Percentiles rank a stretch among this genome's conserved stretches.
phyloP scores from a whole-genome alignment of 2,888 invertebrate species.

The Timandra comae region DNA sequence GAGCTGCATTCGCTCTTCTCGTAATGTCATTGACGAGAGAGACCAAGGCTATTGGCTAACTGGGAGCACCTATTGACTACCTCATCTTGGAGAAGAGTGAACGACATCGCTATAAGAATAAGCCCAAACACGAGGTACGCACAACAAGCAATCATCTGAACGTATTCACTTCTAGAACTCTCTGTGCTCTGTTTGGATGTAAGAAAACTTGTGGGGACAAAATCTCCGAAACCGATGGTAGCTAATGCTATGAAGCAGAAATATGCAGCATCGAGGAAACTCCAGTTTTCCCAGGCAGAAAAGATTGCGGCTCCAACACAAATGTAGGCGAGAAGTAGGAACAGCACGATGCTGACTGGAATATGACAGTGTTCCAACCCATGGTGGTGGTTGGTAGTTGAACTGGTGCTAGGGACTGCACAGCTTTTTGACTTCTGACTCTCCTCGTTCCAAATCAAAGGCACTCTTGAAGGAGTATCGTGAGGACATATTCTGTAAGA shows the following conservation, averaged over 20 bases:
- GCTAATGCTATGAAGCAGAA: constrained; percentile 91
- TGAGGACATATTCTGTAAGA: constrained; percentile 73
- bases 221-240: constrained; percentile 89
- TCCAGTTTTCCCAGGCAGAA: constrained; percentile 88
- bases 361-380: constrained; percentile 63
- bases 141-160: constrained; percentile 87
- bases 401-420: constrained; percentile 54
- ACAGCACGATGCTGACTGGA: constrained; percentile 75
- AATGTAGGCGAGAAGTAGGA: constrained; percentile 84
- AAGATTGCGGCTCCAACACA: constrained; percentile 86
- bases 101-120: constrained; percentile 89
- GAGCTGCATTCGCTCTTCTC: constrained; percentile 71
- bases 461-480: constrained; percentile 86
- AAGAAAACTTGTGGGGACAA: constrained; percentile 79
- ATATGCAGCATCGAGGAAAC: constrained; percentile 87
- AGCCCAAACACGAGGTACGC: constrained; percentile 87
- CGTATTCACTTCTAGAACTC: constrained; percentile 73
- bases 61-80: constrained; percentile 84
- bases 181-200: constrained; percentile 62
- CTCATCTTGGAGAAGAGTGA: constrained; percentile 89
- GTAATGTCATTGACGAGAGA: constrained; percentile 78
- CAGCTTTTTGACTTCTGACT: constrained; percentile 53
- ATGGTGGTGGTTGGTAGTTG: constrained; percentile 47
- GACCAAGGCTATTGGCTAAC: constrained; percentile 81
- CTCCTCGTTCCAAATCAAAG: constrained; percentile 80